Conservation (phyloP, 2,113 vertebrate species). For the Trochalopteron elliotii region DNA sequence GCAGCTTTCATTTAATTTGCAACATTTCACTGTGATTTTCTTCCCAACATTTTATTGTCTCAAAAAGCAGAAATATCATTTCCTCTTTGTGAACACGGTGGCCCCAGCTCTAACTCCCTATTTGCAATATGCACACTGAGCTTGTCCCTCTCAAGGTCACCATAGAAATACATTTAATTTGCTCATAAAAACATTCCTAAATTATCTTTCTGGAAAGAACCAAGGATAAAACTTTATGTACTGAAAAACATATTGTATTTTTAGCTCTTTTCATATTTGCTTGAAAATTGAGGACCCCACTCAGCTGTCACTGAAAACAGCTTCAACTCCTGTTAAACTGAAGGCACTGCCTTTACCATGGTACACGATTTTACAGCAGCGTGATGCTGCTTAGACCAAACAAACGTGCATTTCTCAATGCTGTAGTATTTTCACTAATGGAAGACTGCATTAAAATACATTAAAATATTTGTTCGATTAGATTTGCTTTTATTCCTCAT, state of each 20-base stretch:
- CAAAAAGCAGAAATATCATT: background rate
- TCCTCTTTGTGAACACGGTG: background rate
- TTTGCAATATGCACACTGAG: background rate
- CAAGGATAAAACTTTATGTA: background rate
- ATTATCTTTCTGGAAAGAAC: background rate
- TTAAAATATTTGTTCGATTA: background rate
- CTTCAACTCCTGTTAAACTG: background rate
- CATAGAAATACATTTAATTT: background rate
- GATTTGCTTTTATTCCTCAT: background rate
- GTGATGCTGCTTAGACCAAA: background rate
- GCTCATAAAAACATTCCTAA: background rate
- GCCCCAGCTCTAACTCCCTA: background rate
- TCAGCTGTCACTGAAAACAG: background rate
- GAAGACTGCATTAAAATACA: background rate
- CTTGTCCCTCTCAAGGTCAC: background rate
- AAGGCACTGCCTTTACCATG: background rate
- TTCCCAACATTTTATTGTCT: background rate
- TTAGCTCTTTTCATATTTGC: background rate
- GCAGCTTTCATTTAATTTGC: background rate
- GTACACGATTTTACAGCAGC: background rate
- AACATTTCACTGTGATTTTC: background rate
- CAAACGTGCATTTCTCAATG: background rate
- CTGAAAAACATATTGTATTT: background rate
- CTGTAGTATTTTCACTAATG: background rate
- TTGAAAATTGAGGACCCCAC: background rate